A percentile compares a stretch with the other conserved stretches of the same genome.
These are phyloP conservation scores for Onthophagus taurus DNA, from an alignment of 1,140 invertebrate genomes.

Conservation along the genomic window DNA sequence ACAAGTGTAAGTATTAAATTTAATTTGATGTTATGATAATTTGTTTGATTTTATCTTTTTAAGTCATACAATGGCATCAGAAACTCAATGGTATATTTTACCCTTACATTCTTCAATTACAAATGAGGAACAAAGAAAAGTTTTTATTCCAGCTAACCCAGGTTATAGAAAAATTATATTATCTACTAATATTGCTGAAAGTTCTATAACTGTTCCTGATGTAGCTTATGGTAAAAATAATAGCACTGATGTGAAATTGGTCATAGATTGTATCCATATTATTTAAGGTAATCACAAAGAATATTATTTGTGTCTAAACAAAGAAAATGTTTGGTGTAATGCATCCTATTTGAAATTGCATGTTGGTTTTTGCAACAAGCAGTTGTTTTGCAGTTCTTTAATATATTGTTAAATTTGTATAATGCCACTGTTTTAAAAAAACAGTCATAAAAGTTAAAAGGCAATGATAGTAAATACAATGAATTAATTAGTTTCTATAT, in stretches of 20 bases:
- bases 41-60: conserved; percentile 8
- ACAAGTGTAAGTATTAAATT: neutral
- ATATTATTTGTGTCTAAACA: too few species aligned
- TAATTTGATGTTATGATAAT: neutral
- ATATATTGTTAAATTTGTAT: too few species aligned
- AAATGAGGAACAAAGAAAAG: conserved; percentile 56
- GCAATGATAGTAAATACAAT: too few species aligned
- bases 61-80: neutral
- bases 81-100: conserved; percentile 44
- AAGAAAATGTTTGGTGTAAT: too few species aligned
- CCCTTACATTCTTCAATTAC: conserved; percentile 64
- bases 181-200: conserved; percentile 94
- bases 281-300: too few species aligned
- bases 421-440: too few species aligned
- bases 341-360: too few species aligned
- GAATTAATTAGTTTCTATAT: too few species aligned
- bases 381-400: too few species aligned
- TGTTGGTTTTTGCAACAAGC: too few species aligned
- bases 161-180: conserved; percentile 78
- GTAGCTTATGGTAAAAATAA: conserved; percentile 66
- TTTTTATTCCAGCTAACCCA: conserved; percentile 49
- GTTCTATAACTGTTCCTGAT: conserved; percentile 90
- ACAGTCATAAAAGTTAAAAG: too few species aligned
- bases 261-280: neutral
- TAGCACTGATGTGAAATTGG: neutral